A percentile compares a stretch with the other conserved stretches of the same genome.
Conservation (phyloP, 2,113 vertebrate genomes). For the Baryphthengus martii region DNA sequence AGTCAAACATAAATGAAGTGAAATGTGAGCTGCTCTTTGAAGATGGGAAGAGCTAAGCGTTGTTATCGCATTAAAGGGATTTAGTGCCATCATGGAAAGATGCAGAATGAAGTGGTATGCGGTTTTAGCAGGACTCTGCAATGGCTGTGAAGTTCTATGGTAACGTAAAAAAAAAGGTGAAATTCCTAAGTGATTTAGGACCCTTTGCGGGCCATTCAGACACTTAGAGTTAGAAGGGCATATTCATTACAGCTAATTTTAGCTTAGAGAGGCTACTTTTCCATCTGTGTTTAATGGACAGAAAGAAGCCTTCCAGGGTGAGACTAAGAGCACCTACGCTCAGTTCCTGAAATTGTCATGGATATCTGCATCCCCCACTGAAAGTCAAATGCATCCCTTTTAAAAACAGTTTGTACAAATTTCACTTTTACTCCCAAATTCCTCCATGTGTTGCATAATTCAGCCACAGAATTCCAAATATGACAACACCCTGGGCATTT, state of each 20-base stretch:
- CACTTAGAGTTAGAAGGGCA: background rate
- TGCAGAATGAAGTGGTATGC: background rate
- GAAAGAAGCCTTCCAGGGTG: background rate
- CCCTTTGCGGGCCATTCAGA: background rate
- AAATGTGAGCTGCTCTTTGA: background rate
- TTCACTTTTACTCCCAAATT: background rate
- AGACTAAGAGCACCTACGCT: background rate
- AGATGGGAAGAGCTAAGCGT: background rate
- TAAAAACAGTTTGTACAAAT: background rate
- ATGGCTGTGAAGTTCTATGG: background rate
- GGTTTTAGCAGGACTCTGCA: background rate
- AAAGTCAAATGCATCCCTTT: background rate
- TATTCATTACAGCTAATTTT: background rate
- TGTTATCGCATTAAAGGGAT: background rate
- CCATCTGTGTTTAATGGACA: background rate
- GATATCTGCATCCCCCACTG: background rate
- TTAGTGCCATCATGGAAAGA: background rate
- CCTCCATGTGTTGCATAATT: background rate
- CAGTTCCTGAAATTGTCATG: background rate
- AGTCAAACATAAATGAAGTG: background rate
- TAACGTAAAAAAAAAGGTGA: background rate
- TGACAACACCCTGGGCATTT: background rate
- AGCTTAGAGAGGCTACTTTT: background rate
- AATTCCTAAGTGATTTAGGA: background rate
- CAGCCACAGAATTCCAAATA: background rate